Conservation (phyloP, 1,140 invertebrate genomes). For the Anastrepha ludens region DNA sequence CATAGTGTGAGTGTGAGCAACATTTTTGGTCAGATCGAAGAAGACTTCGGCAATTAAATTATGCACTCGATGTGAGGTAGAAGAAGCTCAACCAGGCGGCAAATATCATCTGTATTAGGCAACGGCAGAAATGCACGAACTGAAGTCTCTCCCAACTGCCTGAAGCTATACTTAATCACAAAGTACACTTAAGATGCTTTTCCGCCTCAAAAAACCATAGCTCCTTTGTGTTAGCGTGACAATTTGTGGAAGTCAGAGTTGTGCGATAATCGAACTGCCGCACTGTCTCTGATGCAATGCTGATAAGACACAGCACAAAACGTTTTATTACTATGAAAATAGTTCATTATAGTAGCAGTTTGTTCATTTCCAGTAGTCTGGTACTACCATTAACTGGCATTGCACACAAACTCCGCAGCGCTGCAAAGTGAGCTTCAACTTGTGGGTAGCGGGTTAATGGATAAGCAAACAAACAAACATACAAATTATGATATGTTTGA, state of each 20-base stretch:
- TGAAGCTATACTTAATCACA: background rate
- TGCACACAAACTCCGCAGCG: background rate
- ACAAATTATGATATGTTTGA: conserved; percentile 13
- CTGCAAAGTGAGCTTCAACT: background rate
- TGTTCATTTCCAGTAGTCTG: no score
- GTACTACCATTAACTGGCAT: background rate
- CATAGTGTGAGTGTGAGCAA: no score
- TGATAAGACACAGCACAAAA: conserved; percentile 33
- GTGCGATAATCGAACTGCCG: conserved; percentile 36
- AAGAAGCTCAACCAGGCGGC: background rate
- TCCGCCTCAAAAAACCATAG: conserved; percentile 8
- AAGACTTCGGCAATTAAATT: background rate
- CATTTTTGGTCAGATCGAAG: background rate
- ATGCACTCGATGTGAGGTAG: background rate
- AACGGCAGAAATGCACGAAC: background rate
- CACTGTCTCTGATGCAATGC: background rate
- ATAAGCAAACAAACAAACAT: conserved; percentile 10
- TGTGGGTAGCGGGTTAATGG: background rate
- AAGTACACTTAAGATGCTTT: conserved; percentile 20
- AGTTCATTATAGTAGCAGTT: conserved; percentile 9
- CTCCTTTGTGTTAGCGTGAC: background rate
- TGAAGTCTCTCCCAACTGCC: background rate
- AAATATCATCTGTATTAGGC: background rate
- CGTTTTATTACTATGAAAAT: conserved; percentile 44
- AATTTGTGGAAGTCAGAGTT: background rate